phyloP scores from a whole-genome alignment of 1,140 invertebrate species.

The Helicoverpa armigera region DNA sequence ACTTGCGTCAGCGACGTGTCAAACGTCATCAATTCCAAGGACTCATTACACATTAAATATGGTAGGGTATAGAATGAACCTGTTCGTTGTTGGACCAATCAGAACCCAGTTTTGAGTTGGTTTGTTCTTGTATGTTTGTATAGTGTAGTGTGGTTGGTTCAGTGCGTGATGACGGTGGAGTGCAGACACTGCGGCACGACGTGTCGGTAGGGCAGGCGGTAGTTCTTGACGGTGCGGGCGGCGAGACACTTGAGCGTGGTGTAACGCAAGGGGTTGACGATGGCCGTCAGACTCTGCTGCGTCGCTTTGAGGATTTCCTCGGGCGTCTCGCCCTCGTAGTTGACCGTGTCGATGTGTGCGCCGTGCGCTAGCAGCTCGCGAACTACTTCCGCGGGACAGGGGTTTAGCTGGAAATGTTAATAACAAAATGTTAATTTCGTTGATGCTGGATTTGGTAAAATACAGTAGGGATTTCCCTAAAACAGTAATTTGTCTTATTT shows the following conservation, averaged over 20 bases:
- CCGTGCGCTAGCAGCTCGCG: slow-evolving; percentile 91
- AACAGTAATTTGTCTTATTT: too few relatives aligned
- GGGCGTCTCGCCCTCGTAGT: slow-evolving; percentile 93
- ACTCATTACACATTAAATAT: neutral
- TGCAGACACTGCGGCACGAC: slow-evolving; percentile 87
- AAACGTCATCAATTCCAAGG: slow-evolving; percentile 28
- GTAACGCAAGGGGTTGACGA: slow-evolving; percentile 93
- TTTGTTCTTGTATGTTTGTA: too few relatives aligned
- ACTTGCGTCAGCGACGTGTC: slow-evolving; percentile 29
- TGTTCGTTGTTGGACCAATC: slow-evolving; percentile 19
- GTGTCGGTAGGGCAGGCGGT: slow-evolving; percentile 88
- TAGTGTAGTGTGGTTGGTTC: slow-evolving; percentile 17
- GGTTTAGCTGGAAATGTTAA: slow-evolving; percentile 80
- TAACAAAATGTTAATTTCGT: neutral
- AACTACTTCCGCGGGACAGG: slow-evolving; percentile 89
- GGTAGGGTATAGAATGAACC: neutral
- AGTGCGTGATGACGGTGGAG: slow-evolving; percentile 83
- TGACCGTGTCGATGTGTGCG: slow-evolving; percentile 95
- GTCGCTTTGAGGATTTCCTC: slow-evolving; percentile 88
- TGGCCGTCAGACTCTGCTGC: slow-evolving; percentile 88
- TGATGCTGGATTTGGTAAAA: too few relatives aligned
- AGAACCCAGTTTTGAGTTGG: neutral
- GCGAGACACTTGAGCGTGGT: slow-evolving; percentile 93
- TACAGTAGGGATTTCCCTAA: too few relatives aligned
- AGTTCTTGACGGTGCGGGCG: slow-evolving; percentile 91